Conservation (phyloP, 2,797 vertebrate species). For the Pitangus sulphuratus region DNA sequence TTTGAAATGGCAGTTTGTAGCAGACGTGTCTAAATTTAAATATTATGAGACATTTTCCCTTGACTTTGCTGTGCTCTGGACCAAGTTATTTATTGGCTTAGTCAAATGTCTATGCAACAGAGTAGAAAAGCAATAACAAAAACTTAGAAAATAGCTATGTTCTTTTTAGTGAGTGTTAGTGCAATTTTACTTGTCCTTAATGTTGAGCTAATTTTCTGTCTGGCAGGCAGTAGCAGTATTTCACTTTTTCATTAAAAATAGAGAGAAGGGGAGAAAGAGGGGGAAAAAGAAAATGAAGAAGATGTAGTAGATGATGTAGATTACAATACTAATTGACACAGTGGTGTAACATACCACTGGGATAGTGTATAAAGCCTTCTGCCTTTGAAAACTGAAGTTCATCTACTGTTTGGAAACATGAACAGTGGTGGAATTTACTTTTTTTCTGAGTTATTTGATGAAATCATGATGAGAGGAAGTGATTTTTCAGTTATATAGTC, state of each 20-base stretch:
- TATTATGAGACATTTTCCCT: background rate
- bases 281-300: background rate
- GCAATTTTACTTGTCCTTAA: conserved; percentile 46
- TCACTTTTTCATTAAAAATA: conserved; percentile 49
- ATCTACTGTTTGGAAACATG: background rate
- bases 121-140: conserved; percentile 36
- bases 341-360: background rate
- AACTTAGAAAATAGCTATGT: conserved; percentile 32
- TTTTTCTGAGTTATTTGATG: background rate
- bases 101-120: background rate
- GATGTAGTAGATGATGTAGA: background rate
- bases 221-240: conserved; percentile 14
- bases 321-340: background rate
- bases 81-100: conserved; percentile 13
- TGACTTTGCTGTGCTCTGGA: background rate
- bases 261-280: background rate
- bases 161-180: conserved; percentile 15
- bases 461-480: conserved; percentile 5
- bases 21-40: background rate
- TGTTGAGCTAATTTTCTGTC: conserved; percentile 60
- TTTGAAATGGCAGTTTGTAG: background rate
- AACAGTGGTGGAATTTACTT: conserved; percentile 4
- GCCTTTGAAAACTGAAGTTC: background rate
- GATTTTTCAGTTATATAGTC: background rate
- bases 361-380: background rate